Evolutionary conservation across 2,797 vertebrate species (phyloP).

Genomic region (Echiichthys vipera): DNA sequence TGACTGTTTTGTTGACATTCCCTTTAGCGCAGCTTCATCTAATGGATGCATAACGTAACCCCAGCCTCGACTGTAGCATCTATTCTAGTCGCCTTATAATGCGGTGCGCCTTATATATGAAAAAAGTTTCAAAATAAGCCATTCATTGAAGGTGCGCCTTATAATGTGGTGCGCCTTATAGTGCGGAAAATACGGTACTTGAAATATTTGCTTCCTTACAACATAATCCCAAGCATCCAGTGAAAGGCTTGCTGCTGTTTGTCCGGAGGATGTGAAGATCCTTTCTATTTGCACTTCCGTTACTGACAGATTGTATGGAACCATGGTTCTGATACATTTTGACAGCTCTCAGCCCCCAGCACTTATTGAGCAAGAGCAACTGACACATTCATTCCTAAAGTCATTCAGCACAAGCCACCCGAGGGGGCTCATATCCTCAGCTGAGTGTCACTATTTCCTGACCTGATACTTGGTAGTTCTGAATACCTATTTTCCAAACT

Average conservation of each 20-base stretch:
- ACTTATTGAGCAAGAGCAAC: slow-evolving; percentile 60
- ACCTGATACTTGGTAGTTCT: slow-evolving; percentile 48
- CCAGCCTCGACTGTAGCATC: too few species aligned
- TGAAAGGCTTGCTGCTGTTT: slow-evolving; percentile 28
- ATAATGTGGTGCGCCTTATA: too few species aligned
- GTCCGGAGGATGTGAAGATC: slow-evolving; percentile 39
- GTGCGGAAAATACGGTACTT: too few species aligned
- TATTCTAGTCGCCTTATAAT: too few species aligned
- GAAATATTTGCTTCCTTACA: slow-evolving; percentile 18
- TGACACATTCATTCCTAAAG: slow-evolving; percentile 63
- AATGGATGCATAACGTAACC: too few species aligned
- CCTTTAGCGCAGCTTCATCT: too few species aligned
- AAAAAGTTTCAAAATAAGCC: too few species aligned
- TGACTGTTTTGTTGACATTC: too few species aligned
- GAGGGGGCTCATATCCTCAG: slow-evolving; percentile 45
- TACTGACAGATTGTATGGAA: slow-evolving; percentile 35
- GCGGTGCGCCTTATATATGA: too few species aligned
- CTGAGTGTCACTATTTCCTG: slow-evolving; percentile 38
- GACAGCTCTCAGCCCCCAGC: slow-evolving; percentile 43
- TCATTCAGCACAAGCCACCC: slow-evolving; percentile 46
- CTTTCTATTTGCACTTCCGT: slow-evolving; percentile 30
- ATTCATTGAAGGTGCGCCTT: too few species aligned
- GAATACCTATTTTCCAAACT: slow-evolving; percentile 31
- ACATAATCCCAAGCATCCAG: background rate
- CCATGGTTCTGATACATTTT: slow-evolving; percentile 17